Base-by-base conservation (phyloP, 2,888 invertebrate genomes). In the Pinctada fucata region DNA sequence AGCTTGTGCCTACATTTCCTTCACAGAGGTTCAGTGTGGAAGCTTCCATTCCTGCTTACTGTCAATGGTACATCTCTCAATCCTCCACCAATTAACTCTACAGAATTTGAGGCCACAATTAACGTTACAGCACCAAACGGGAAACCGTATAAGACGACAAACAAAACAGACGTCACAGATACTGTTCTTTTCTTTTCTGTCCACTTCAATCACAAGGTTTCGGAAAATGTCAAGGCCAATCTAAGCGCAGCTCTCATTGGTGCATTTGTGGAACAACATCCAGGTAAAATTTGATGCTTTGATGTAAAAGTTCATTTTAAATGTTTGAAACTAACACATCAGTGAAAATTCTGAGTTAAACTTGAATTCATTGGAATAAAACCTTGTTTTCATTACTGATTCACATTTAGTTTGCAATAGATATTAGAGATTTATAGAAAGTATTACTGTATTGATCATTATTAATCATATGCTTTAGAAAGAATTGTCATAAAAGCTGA, bases 241-340 rank as follows among this genome's bases (percentile, higher is more conserved):
- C 70, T 85, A 2, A 81, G 84, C 66, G 47, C 65, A 2, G 84
- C 83, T 16, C 71, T 86, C 16, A 75, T 77, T n/a, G 73, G 52
- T 31, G 80, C 85, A 45, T 85, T 82, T 83, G 65, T 79, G n/a
- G 79, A 79, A 48, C 83, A 85, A 69, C 81, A 83, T 63, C 78
- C 81, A 76, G 85, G 86, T 86, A 72, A 48, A 63, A 58, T 58
- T 10, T 13, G 6, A 58, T 58, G 13, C 31, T 31, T 31, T 31
- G 31, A 31, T 31, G 31, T 31, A 31, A 31, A 31, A 31, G 31
- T 31, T 31, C 31, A 31, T 31, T 31, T 31, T 31, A 31, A 31
- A 31, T 31, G 31, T 31, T 31, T 31, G 31, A 31, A 31, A 31
- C 31, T 31, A 31, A 31, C 31, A 31, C 31, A 31, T 31, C 31